Conservation (phyloP, 2,797 vertebrate species). For the Gymnodraco acuticeps region DNA sequence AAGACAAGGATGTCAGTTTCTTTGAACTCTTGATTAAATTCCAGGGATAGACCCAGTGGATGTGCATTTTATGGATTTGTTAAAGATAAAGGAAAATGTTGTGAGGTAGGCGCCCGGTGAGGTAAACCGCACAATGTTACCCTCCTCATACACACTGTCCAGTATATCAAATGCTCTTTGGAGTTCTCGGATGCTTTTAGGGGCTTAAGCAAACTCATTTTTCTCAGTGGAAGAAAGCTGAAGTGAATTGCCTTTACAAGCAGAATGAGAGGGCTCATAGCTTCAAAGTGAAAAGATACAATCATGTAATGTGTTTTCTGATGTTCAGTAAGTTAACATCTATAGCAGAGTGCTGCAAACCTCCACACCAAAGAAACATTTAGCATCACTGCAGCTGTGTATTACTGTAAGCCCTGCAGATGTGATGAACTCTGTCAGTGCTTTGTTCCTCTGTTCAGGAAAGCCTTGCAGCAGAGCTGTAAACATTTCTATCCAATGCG, state of each 20-base stretch:
- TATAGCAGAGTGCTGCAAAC: slow-evolving; percentile 22
- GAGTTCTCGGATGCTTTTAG: slow-evolving; percentile 54
- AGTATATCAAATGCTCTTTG: slow-evolving; percentile 59
- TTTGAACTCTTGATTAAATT: slow-evolving; percentile 69
- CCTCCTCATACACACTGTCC: slow-evolving; percentile 37
- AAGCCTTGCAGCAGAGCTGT: slow-evolving; percentile 60
- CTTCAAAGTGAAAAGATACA: slow-evolving; percentile 40
- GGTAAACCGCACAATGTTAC: slow-evolving; percentile 55
- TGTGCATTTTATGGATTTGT: slow-evolving; percentile 70
- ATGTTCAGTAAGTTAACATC: slow-evolving; percentile 43
- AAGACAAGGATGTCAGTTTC: slow-evolving; percentile 37
- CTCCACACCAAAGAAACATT: slow-evolving; percentile 3
- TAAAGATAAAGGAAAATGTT: slow-evolving; percentile 52
- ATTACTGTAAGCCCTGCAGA: slow-evolving; percentile 38
- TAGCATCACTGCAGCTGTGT: slow-evolving; percentile 30
- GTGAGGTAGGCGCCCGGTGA: slow-evolving; percentile 21
- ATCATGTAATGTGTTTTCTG: slow-evolving; percentile 33
- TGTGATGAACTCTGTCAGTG: slow-evolving; percentile 54
- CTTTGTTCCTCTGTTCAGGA: slow-evolving; percentile 58
- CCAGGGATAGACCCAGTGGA: slow-evolving; percentile 35
- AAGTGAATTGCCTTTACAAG: slow-evolving; percentile 31
- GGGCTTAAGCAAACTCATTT: slow-evolving; percentile 26
- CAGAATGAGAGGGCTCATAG: slow-evolving; percentile 1
- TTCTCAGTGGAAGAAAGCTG: slow-evolving; percentile 33
- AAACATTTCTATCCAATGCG: slow-evolving; percentile 54